Conservation (phyloP, 2,797 vertebrate species). For the Intellagama lesueurii region DNA sequence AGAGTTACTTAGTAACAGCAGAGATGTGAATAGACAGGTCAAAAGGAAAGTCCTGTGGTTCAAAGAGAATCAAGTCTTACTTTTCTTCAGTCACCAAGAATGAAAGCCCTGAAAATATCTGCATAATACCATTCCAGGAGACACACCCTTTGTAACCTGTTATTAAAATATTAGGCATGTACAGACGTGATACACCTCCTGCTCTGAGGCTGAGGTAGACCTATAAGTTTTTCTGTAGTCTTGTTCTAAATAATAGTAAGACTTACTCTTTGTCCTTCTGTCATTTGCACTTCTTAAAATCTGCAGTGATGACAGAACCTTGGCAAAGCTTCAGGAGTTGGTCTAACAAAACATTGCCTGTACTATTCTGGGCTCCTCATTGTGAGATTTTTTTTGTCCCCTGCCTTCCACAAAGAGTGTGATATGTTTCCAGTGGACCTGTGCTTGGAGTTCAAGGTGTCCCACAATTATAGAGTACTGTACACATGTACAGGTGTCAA, state of each 20-base stretch:
- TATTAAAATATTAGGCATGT: constrained; percentile 51
- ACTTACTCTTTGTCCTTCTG: constrained; percentile 7
- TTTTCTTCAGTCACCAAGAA: constrained; percentile 38
- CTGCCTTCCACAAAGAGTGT: not conserved
- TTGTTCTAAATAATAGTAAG: not conserved
- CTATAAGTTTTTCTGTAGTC: constrained; percentile 23
- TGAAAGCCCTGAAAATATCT: constrained; percentile 43
- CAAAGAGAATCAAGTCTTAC: constrained; percentile 8
- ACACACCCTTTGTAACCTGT: constrained; percentile 41
- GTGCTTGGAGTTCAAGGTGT: not conserved
- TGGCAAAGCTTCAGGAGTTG: not conserved
- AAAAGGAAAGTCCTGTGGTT: constrained; percentile 50
- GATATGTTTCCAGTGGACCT: not conserved
- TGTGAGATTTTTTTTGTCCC: not conserved
- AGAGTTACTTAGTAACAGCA: constrained; percentile 52
- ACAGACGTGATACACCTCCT: constrained; percentile 55
- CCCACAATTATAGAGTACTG: not conserved
- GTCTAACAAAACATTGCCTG: not conserved
- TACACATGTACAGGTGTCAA: not conserved
- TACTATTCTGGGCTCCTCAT: not conserved
- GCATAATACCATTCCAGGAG: constrained; percentile 46
- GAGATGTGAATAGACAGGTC: constrained; percentile 59
- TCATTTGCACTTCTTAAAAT: constrained; percentile 25
- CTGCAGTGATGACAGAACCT: not conserved
- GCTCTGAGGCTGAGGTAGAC: constrained; percentile 24